phyloP scores from a whole-genome alignment of 2,888 invertebrate genomes.

The Dastarcus helophoroides region DNA sequence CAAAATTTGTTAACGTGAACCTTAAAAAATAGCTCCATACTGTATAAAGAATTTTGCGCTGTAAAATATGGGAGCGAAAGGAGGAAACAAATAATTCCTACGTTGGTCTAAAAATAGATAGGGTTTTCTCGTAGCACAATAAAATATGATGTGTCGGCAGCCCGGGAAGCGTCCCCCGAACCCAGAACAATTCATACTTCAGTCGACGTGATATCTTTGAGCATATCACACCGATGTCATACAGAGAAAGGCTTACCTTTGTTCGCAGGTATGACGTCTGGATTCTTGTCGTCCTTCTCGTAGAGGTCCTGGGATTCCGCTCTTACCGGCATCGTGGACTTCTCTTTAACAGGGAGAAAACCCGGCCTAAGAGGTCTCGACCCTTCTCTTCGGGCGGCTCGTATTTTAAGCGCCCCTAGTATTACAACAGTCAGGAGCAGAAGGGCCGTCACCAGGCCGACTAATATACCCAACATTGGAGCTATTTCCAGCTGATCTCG shows the following conservation, averaged over 20 bases:
- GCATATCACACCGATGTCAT: no score
- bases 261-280: slow-evolving; percentile 77
- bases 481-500: slow-evolving; percentile 43
- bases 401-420: slow-evolving; percentile 47
- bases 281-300: slow-evolving; percentile 74
- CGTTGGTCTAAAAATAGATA: no score
- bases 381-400: slow-evolving; percentile 44
- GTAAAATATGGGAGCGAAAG: no score
- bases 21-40: no score
- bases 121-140: no score
- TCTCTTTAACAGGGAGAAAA: slow-evolving; percentile 52
- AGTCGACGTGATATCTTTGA: no score
- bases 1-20: no score
- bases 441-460: slow-evolving; percentile 58
- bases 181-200: no score
- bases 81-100: no score
- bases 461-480: slow-evolving; percentile 51
- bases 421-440: slow-evolving; percentile 53
- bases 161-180: background rate
- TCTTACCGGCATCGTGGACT: slow-evolving; percentile 53
- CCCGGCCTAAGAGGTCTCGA: slow-evolving; percentile 42
- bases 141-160: background rate
- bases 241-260: slow-evolving; percentile 56
- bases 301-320: slow-evolving; percentile 59
- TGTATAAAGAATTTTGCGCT: no score